phyloP scores from a whole-genome alignment of 2,797 vertebrate species.

The Acanthurus lineatus region DNA sequence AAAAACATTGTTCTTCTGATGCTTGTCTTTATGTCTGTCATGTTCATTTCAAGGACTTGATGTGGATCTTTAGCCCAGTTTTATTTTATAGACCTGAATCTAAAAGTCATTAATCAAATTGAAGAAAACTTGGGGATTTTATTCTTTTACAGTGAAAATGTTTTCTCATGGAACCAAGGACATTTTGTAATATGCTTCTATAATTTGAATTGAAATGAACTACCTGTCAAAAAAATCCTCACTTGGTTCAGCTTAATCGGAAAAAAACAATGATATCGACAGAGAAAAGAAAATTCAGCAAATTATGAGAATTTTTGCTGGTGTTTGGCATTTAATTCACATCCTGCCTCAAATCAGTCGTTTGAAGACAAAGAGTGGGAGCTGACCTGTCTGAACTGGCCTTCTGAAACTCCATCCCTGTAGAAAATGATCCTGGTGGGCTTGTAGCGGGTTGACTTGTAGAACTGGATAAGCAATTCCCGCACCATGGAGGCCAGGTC shows the following conservation, averaged over 20 bases:
- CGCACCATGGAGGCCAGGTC: conserved; percentile 99
- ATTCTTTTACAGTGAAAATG: neutral
- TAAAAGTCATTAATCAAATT: neutral
- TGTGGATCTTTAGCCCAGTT: neutral
- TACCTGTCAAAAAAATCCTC: neutral
- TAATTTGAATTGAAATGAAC: neutral
- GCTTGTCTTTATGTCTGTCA: too few relatives aligned
- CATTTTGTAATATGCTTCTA: neutral
- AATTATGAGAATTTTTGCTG: neutral
- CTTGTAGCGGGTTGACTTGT: conserved; percentile 99
- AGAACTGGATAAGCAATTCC: conserved; percentile 98
- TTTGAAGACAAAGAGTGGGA: neutral
- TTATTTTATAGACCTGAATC: neutral
- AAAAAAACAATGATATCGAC: neutral
- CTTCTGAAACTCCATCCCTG: conserved; percentile 97
- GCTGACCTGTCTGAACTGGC: conserved; percentile 94
- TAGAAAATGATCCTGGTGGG: conserved; percentile 99
- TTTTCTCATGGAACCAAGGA: neutral
- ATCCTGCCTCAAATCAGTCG: neutral
- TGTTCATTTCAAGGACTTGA: conserved; percentile 54
- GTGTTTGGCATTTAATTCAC: neutral
- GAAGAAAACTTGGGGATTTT: neutral
- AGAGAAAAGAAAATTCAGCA: neutral
- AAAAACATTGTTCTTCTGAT: too few relatives aligned
- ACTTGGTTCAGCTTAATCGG: neutral